Conservation (phyloP, 2,113 vertebrate genomes). For the Passer domesticus region DNA sequence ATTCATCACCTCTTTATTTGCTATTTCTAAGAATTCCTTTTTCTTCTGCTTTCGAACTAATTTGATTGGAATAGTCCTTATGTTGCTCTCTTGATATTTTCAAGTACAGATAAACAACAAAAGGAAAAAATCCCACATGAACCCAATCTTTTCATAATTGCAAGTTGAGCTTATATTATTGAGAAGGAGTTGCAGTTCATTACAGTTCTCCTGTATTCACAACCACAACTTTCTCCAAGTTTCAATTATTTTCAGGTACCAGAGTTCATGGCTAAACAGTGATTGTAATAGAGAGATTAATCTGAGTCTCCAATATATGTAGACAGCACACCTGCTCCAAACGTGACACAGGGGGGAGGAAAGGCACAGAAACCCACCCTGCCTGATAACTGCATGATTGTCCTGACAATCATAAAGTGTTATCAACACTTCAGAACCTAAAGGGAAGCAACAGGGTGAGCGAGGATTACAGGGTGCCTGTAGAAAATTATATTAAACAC, state of each 20-base stretch:
- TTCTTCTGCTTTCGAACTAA: neutral
- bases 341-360: neutral
- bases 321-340: neutral
- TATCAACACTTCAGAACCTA: neutral
- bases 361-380: neutral
- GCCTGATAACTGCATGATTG: neutral
- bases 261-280: conserved; percentile 23
- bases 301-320: conserved; percentile 6
- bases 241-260: conserved; percentile 52
- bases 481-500: neutral
- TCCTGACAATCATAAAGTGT: neutral
- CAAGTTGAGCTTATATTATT: neutral
- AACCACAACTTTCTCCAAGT: neutral
- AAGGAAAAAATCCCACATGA: neutral
- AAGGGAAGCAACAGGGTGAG: neutral
- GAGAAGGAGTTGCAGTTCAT: conserved; percentile 4
- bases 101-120: neutral
- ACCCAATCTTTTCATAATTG: neutral
- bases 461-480: neutral
- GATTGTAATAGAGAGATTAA: conserved; percentile 43
- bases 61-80: neutral
- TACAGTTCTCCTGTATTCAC: conserved; percentile 20
- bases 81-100: neutral
- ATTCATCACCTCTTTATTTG: neutral
- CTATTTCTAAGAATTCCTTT: neutral